Percentiles rank a stretch among this genome's conserved stretches.
phyloP scores from a whole-genome alignment of 2,113 vertebrate species.

The Sialia sialis region DNA sequence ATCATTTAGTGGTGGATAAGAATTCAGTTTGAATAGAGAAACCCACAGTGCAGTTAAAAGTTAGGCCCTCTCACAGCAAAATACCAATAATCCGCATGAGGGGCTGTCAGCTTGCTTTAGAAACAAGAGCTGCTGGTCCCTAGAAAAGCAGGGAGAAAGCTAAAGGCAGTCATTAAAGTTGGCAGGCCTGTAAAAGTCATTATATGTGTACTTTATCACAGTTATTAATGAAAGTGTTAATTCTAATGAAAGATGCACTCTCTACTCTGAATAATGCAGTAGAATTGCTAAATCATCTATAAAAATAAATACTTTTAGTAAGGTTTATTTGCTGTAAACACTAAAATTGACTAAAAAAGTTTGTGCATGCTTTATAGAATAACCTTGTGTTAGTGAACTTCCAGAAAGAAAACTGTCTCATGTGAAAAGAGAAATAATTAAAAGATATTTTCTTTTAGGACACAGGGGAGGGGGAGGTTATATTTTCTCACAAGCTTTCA shows the following conservation, averaged over 20 bases:
- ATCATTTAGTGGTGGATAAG: background rate
- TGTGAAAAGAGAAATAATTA: background rate
- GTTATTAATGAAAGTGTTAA: background rate
- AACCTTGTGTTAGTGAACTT: background rate
- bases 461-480: accelerated
- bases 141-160: background rate
- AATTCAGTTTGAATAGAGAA: background rate
- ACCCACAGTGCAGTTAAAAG: background rate
- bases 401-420: background rate
- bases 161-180: background rate
- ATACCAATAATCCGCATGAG: background rate
- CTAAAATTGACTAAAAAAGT: background rate
- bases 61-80: background rate
- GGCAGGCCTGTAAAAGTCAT: background rate
- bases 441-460: background rate
- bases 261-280: background rate
- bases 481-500: background rate
- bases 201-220: background rate
- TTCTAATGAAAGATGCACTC: background rate
- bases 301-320: background rate
- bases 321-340: background rate
- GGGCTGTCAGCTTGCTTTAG: background rate
- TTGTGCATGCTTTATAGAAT: background rate
- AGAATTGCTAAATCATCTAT: background rate
- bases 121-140: background rate